Base-by-base conservation (phyloP, 2,113 vertebrate species). In the Cervus canadensis region DNA sequence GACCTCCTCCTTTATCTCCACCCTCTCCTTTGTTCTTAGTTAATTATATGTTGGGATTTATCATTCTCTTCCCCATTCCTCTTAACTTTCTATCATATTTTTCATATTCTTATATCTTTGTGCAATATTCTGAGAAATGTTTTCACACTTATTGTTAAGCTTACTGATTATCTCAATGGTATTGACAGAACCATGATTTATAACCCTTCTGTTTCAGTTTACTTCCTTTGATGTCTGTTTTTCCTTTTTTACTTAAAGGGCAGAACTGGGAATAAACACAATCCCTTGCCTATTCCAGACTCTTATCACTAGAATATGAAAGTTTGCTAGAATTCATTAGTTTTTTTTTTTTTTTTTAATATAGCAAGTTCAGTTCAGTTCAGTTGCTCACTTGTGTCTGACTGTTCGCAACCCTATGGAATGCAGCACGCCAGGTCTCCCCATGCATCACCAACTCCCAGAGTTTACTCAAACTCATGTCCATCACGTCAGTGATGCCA, bases 401-500 rank as follows among this genome's bases (percentile, higher is more conserved):
- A 59, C 57, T 59, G 1, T 26, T 26, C 26, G 25, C 0, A 4
- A 26, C 23, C 10, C 23, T 4, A 26, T 26, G 57, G 10, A 26
- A 3, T 26, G 25, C 23, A 59, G 23, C 1, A 59, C 0, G 10
- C 23, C 57, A 59, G 57, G 57, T 10, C 57, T 59, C 23, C 23
- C 23, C 10, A 25, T 26, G 23, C 57, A 59, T 59, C 25, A 26
- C 23, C 57, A 59, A 59, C 23, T 59, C 23, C 57, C 0, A 0
- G 23, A 59, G 23, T 59, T 59, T 11, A 11, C 25, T 59, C 57
- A 56, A 56, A 59, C 23, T 25, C 9, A 26, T 12, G 23, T 26
- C 57, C 23, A 26, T 12, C 4, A 10, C 4, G 1, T 59, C 10
- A 0, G 23, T 59, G 23, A 59, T 59, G 23, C 8, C 23, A 59